Base-by-base conservation (phyloP, 2,888 invertebrate species). In the Acleris cristana region DNA sequence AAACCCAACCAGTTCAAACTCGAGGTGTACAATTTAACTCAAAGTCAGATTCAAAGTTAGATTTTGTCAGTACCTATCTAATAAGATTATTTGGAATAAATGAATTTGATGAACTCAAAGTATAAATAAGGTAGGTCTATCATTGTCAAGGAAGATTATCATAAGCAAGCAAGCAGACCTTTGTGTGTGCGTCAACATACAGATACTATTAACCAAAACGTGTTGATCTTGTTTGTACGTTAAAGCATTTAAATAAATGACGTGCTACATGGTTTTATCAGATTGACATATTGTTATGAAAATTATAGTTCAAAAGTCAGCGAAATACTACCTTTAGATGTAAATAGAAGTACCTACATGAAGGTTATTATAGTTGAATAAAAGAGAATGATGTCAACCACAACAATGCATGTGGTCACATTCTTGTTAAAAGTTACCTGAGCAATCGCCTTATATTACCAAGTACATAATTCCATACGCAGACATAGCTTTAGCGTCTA, bases 391-490 rank as follows among this genome's bases (percentile, higher is more conserved):
- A 23, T 30, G 19, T 18, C 30, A 19, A 30, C 19, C n/a, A 58
- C 48, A 48, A 30, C 40, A 55, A 55, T 5, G 40, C 14, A 14
- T 40, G 40, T 14, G 40, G 40, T 40, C 40, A 14, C 40, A 40
- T 40, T 40, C 40, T 40, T 40, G 14, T 40, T 26, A 14, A 44
- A 55, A 64, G 23, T 23, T 45, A 30, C 18, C 30, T 44, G 58
- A 34, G 23, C 58, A 53, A 53, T 54, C 53, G 45, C 30, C 30
- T 34, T 26, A 55, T 49, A 55, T 55, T 44, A 60, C 23, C 49
- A 45, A 19, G 49, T 51, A 49, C 44, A 60, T n/a, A 60, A 55
- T 55, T 55, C 60, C 55, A 65, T 54, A 59, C 40, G 10, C 18
- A 55, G 53, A n/a, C n/a, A 58, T 48, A 19, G 12, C n/a, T 34